Percentiles rank a stretch among this genome's conserved stretches.
Evolutionary conservation across 2,888 invertebrate species (phyloP).

Genomic region (Thereva unica): DNA sequence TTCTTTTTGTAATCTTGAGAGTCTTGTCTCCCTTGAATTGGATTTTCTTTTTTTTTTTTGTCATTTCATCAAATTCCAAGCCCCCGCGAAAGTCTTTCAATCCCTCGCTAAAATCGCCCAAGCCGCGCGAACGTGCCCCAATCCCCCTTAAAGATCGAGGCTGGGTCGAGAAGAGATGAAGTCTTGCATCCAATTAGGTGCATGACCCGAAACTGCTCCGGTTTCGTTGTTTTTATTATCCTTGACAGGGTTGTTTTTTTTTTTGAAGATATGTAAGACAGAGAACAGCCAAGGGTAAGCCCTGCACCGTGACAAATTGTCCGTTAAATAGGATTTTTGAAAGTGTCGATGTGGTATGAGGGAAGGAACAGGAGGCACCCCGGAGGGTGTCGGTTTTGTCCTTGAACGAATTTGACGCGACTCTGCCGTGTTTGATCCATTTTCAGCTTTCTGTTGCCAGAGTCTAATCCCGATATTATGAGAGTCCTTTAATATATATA

Average conservation of each 20-base stretch:
- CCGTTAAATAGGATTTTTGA: conserved; percentile 31
- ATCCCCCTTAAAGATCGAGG: too few relatives aligned
- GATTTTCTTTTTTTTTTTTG: too few relatives aligned
- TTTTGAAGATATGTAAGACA: background rate
- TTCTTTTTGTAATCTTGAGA: too few relatives aligned
- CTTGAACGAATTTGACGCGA: conserved; percentile 1
- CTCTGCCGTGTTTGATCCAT: conserved; percentile 17
- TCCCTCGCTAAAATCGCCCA: too few relatives aligned
- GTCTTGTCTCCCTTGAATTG: too few relatives aligned
- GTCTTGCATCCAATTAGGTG: conserved; percentile 14
- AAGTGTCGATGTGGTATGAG: too few relatives aligned
- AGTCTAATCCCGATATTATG: conserved; percentile 24
- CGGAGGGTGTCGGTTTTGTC: too few relatives aligned
- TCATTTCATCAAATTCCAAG: too few relatives aligned
- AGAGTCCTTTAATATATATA: conserved; percentile 14
- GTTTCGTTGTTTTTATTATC: background rate
- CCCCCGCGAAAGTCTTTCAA: too few relatives aligned
- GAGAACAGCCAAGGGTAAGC: background rate
- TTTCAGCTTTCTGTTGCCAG: conserved; percentile 4
- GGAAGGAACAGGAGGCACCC: too few relatives aligned
- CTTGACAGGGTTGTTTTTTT: background rate
- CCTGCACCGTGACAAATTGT: conserved; percentile 28
- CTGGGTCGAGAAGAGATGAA: background rate
- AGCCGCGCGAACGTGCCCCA: too few relatives aligned
- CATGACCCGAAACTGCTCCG: background rate